These are phyloP conservation scores for Bombyx mandarina DNA, from an alignment of 1,140 invertebrate genomes.

Conservation along the genomic window DNA sequence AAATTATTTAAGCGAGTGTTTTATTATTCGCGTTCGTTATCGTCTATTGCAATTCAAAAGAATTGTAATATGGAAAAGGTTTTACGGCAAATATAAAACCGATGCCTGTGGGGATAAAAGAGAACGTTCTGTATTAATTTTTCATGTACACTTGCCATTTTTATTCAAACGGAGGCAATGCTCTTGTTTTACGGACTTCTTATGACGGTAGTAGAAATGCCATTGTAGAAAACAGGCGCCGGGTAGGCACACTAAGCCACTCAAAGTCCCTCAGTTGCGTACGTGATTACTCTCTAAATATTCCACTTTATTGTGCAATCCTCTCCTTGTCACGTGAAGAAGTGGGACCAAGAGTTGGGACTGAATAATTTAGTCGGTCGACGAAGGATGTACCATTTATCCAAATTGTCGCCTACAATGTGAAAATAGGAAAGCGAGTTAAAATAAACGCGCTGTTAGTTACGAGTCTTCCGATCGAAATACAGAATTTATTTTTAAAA, in stretches of 20 bases:
- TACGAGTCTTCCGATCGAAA: constrained; percentile 13
- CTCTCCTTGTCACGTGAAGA: constrained; percentile 51
- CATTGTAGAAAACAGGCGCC: constrained; percentile 23
- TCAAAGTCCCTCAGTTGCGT: constrained; percentile 33
- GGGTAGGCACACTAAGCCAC: constrained; percentile 21
- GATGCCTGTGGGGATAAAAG: too few relatives aligned
- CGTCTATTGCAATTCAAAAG: too few relatives aligned
- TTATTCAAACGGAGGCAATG: constrained; percentile 17
- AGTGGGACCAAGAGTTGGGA: constrained; percentile 30
- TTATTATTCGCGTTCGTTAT: too few relatives aligned
- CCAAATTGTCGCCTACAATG: constrained; percentile 50
- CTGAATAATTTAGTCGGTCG: constrained; percentile 58
- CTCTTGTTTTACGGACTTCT: constrained; percentile 17
- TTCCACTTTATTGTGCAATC: constrained; percentile 60
- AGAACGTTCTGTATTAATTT: too few relatives aligned
- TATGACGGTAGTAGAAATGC: constrained; percentile 28
- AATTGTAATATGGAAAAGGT: too few relatives aligned
- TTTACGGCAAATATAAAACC: too few relatives aligned
- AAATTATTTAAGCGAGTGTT: too few relatives aligned
- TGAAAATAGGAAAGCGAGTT: constrained; percentile 31
- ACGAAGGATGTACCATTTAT: constrained; percentile 55
- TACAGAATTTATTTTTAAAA: too few relatives aligned
- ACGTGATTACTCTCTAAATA: constrained; percentile 61
- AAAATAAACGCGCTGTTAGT: constrained; percentile 53
- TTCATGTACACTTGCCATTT: background rate